Evolutionary conservation across 2,888 invertebrate species (phyloP).

Genomic region (Eutolmus rufibarbis): DNA sequence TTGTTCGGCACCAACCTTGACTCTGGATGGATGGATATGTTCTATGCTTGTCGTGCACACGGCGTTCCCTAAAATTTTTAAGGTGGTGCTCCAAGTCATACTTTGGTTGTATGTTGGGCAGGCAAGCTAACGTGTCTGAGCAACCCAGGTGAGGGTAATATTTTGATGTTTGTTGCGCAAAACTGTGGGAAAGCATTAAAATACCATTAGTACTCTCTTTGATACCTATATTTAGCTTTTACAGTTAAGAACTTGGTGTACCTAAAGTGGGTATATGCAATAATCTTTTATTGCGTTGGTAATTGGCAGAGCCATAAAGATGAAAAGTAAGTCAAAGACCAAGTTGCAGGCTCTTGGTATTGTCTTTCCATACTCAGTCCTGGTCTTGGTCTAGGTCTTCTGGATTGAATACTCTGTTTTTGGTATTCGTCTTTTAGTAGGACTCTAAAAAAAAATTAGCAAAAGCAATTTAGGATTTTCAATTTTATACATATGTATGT

Average conservation of each 20-base stretch:
- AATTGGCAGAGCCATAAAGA: background rate
- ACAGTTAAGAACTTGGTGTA: background rate
- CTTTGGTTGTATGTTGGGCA: background rate
- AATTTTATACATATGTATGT: no score
- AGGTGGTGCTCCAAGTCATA: background rate
- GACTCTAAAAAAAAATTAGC: no score
- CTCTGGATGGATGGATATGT: background rate
- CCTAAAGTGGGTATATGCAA: background rate
- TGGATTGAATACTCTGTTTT: no score
- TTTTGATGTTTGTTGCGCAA: background rate
- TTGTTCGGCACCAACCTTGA: background rate
- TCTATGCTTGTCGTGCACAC: background rate
- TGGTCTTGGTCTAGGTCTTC: no score
- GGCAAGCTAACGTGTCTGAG: background rate
- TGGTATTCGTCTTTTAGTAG: no score
- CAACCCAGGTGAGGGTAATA: background rate
- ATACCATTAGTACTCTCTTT: background rate
- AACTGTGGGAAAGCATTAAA: background rate
- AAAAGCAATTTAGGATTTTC: no score
- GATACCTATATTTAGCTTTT: background rate
- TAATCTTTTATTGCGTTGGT: background rate
- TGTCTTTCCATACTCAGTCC: no score
- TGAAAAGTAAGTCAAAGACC: no score
- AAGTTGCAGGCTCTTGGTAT: no score
- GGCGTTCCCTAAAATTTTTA: background rate